Percentiles rank a stretch among this genome's conserved stretches.
Conservation (phyloP, 2,797 vertebrate species). For the Pipistrellus kuhlii region DNA sequence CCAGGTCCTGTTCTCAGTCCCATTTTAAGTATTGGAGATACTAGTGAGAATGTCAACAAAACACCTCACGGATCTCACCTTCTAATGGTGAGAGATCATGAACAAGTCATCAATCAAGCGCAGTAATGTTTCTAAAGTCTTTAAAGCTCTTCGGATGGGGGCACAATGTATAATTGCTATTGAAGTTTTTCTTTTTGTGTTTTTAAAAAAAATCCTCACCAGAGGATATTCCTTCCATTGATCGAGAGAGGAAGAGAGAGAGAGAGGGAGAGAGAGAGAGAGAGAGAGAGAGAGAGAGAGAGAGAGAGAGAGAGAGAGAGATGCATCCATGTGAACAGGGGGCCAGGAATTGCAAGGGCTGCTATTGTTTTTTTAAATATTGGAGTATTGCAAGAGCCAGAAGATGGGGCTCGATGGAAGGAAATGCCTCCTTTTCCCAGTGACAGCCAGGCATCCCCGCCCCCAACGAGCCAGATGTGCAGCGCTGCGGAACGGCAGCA, state of each 20-base stretch:
- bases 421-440: accelerated
- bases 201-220: no score
- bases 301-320: no score
- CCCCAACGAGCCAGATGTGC: accelerated
- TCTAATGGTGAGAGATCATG: background rate
- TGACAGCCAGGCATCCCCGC: background rate
- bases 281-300: no score
- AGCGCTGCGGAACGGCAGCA: background rate
- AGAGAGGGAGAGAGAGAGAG: no score
- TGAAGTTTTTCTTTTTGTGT: no score
- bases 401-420: background rate
- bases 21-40: slow-evolving; percentile 6
- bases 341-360: background rate
- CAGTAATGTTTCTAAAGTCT: background rate
- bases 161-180: background rate
- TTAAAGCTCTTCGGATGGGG: background rate
- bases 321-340: no score
- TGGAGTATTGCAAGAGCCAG: background rate
- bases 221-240: no score
- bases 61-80: background rate
- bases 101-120: background rate
- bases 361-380: background rate
- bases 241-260: no score
- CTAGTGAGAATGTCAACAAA: background rate
- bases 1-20: background rate